Evolutionary conservation across 1,140 invertebrate genomes (phyloP), one percentile per base, ranked within the genome.

Genomic region (Drosophila kurseongensis): DNA sequence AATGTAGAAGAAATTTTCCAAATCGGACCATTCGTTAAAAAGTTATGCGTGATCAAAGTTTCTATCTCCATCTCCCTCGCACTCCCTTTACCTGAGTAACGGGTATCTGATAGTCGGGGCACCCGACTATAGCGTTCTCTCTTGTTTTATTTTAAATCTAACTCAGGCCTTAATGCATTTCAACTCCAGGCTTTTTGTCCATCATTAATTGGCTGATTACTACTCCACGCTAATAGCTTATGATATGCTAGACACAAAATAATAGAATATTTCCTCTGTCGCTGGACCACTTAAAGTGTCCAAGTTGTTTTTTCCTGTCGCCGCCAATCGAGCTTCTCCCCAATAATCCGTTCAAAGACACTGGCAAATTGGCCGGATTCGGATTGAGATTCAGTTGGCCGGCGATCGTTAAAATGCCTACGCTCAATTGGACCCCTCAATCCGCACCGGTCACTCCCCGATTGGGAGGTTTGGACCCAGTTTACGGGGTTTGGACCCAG

Each of bases 361-460:
- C 58, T 78, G 74, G 74, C 74, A 77, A 77, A 77, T 77, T 77
- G 74, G 56, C 62, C 29, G 65, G 41, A 76, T 61, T 47, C 38
- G 32, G 48, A 32, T 38, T 44, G 38, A 55, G 60, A 32, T 48
- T 52, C 68, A 41, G 69, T 32, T 71, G 45, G 32, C 35, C 51
- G 52, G 29, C 56, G 72, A 76, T 76, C 73, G 73, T 76, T 76
- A 76, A 76, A 76, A 76, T 76, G 61, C 74, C 74, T 77, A 77
- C 74, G 66, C 66, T 72, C 67, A 58, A 72, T 50, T 58, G 60
- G 50, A 16, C 60, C 47, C 50, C 50, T 55, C 54, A 52, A 29
- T 66, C 63, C 63, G 36, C 44, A 35, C 54, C 41, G 56, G 40
- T 45, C 56, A 58, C 68, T 41, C 54, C 51, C 27, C 59, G 14